A percentile compares a stretch with the other conserved stretches of the same genome.
Conservation (phyloP, 2,888 invertebrate species). For the Doris montereyensis region DNA sequence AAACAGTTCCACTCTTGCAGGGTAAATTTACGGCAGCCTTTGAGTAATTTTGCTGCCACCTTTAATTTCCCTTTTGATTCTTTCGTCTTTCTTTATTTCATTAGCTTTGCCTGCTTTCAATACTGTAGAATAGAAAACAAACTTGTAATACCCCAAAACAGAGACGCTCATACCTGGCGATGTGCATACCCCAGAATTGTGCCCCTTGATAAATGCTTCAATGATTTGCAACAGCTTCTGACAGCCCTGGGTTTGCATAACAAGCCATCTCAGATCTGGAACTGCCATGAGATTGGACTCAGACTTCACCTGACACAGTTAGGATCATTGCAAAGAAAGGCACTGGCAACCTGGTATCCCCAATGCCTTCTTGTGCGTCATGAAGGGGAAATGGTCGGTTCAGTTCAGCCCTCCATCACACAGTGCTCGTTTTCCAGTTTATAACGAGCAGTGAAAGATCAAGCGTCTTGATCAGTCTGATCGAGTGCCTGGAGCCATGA, state of each 20-base stretch:
- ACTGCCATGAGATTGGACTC: slow-evolving; percentile 28
- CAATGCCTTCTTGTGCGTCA: background rate
- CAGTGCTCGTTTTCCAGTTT: background rate
- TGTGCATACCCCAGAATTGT: too few species aligned
- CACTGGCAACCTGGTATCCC: background rate
- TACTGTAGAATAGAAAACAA: background rate
- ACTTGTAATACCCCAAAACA: too few species aligned
- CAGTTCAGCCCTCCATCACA: background rate
- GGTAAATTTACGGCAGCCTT: too few species aligned
- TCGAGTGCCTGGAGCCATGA: slow-evolving; percentile 47
- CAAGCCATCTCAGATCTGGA: slow-evolving; percentile 18
- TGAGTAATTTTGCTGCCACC: too few species aligned
- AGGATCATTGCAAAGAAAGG: slow-evolving; percentile 11
- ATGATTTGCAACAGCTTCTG: too few species aligned
- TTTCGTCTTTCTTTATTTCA: background rate
- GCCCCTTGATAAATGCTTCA: too few species aligned
- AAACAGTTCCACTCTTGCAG: too few species aligned
- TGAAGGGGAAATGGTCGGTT: background rate
- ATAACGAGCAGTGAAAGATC: slow-evolving; percentile 39
- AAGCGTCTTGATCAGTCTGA: slow-evolving; percentile 50
- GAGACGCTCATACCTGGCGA: too few species aligned
- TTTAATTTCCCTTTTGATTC: too few species aligned
- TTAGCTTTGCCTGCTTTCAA: background rate
- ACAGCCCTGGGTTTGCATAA: background rate
- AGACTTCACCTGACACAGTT: slow-evolving; percentile 1